Base-by-base conservation (phyloP, 2,888 invertebrate species). In the Bugulina stolonifera region DNA sequence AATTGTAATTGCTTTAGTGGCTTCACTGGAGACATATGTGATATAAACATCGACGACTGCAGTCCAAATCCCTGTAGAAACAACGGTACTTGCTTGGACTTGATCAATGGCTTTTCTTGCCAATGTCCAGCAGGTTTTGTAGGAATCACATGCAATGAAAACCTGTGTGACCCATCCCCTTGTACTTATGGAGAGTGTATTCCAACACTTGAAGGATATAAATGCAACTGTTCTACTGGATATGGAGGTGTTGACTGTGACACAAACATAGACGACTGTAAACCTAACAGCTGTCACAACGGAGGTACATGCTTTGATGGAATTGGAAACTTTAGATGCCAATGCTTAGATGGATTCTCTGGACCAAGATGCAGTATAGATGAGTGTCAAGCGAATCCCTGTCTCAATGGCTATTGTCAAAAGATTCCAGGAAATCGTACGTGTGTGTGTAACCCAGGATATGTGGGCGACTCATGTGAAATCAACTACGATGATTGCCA, bases 231-330 rank as follows among this genome's bases (percentile, higher is more conserved):
- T n/a, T 5, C 34, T 29, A 18, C 5, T 10, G 69, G 69, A 5
- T 69, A 69, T 35, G 34, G 22, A 25, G 69, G 69, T 35, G 10
- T 34, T 5, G 5, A 35, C 34, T 69, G 69, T 35, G 69, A 69
- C 22, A 69, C 69, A 10, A 69, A 69, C 23, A 35, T 69, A 18
- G 34, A 69, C n/a, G 69, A 69, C n/a, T 69, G 69, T 25, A 29
- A 18, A 32, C 29, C 29, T 25, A 57, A 23, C 23, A 57, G 57
- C 23, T 57, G 57, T 27, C 10, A 25, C 5, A 22, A 57, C n/a
- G 57, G 57, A 57, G 57, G 57, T 25, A 57, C 23, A 5, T 57
- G 57, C 25, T 25, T 57, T 25, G 57, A 57, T n/a, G 57, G 57
- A 5, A 57, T 27, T n/a, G n/a, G 23, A 3, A 57, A 23, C 25